Evolutionary conservation across 2,113 vertebrate genomes (phyloP).

Genomic region (Crypturellus undulatus): DNA sequence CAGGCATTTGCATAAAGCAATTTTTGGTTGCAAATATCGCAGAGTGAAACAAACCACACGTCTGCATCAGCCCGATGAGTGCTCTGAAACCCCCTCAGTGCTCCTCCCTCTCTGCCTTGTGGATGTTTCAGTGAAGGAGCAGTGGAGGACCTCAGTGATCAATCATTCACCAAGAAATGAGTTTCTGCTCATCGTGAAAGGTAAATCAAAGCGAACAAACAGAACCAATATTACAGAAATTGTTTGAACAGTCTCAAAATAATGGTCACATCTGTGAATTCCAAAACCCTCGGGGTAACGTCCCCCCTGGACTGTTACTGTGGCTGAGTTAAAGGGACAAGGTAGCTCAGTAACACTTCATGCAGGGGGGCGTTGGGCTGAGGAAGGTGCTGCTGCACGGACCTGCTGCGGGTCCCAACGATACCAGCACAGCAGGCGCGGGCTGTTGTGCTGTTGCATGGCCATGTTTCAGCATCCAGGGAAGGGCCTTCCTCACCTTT

Average conservation of each 20-base stretch:
- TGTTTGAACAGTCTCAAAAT: accelerated
- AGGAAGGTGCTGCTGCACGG: accelerated
- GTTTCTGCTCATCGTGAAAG: background rate
- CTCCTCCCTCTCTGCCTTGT: background rate
- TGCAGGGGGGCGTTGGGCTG: background rate
- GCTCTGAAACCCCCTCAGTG: background rate
- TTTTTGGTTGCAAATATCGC: background rate
- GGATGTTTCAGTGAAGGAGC: accelerated
- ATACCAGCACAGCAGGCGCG: accelerated
- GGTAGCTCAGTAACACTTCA: background rate
- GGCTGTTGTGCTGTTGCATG: background rate
- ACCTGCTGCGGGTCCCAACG: background rate
- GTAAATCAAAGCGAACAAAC: background rate
- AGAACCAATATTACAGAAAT: background rate
- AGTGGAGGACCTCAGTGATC: background rate
- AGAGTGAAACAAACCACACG: background rate
- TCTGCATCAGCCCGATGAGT: background rate
- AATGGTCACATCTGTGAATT: background rate
- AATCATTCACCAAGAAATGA: accelerated
- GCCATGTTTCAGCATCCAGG: accelerated
- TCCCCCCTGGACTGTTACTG: accelerated
- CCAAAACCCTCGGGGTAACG: accelerated
- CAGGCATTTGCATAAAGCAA: background rate
- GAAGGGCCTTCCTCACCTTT: background rate
- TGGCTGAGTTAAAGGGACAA: background rate